Evolutionary conservation across 2,797 vertebrate species (phyloP), one percentile per base, ranked within the genome.

Genomic region (Pipistrellus pipistrellus): DNA sequence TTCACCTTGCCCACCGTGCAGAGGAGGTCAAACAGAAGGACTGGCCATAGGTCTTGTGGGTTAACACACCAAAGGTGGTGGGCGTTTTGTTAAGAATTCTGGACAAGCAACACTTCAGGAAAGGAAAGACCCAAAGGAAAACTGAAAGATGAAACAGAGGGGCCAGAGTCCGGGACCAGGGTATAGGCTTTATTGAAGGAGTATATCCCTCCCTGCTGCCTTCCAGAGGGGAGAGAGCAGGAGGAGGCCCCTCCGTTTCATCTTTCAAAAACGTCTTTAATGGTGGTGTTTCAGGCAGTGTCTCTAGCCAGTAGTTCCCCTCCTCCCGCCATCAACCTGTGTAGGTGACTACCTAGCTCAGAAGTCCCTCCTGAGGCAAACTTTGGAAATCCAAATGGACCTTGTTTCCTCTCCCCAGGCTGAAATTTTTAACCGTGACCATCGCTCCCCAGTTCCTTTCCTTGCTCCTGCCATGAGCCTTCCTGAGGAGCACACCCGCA

Each of bases 381-480:
- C 80, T 75, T 69, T 8, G 81, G 46, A 81, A 76, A 51, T 90
- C 72, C 38, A 17, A 9, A 3, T n/a, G 32, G 46, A 53, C 6
- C 17, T 90, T 73, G 0, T 77, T 41, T 35, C 97, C 55, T 96
- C 78, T 93, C 85, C 30, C 46, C 95, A 98, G 98, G 98, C 98
- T 0, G 97, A 98, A 85, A 97, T 98, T 94, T 98, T 98, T 87
- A 94, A 97, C 75, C 73, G 41, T 35, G 80, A 94, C 4, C 92
- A 95, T 12, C 98, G 21, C 44, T 93, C 97, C 0, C 1, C 96
- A 0, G 51, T 88, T 13, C 73, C 97, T 10, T 97, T 98, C 77
- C 18, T 95, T 1, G 96, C 97, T 0, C 96, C 96, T 8, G 3
- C 59, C 0, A 87, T 98, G 94, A 94, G 46, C 84, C 55, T 98